Percentiles rank a stretch among this genome's conserved stretches.
Conservation (phyloP, 1,140 invertebrate genomes). For the Ditylenchus dipsaci region DNA sequence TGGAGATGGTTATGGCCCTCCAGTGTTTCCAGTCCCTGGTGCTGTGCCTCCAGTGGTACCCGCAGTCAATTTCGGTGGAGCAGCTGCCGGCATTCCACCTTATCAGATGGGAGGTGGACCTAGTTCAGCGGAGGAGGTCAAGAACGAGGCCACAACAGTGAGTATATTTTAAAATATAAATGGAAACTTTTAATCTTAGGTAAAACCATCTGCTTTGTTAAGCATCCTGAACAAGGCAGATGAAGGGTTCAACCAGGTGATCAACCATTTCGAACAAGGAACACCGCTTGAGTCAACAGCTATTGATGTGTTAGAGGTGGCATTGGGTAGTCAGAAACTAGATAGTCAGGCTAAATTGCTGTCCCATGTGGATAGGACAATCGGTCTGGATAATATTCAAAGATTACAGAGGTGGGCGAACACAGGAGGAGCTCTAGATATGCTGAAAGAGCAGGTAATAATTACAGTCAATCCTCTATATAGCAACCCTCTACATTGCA, state of each 20-base stretch:
- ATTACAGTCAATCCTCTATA: not conserved
- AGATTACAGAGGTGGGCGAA: constrained; percentile 57
- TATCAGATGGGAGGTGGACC: not conserved
- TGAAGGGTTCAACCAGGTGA: constrained; percentile 56
- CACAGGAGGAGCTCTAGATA: constrained; percentile 55
- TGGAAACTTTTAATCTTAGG: constrained; percentile 22
- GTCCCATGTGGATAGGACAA: constrained; percentile 54
- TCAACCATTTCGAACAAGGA: constrained; percentile 55
- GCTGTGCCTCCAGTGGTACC: constrained; percentile 37
- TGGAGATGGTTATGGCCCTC: constrained; percentile 57
- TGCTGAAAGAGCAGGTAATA: constrained; percentile 55
- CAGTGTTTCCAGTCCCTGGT: constrained; percentile 45
- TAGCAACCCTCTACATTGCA: too few species aligned
- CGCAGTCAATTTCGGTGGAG: constrained; percentile 45
- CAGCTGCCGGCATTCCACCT: constrained; percentile 51
- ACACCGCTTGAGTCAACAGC: constrained; percentile 52
- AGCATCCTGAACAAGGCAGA: constrained; percentile 55
- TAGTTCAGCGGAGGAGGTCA: constrained; percentile 28
- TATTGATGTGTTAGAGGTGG: constrained; percentile 56
- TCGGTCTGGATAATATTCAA: constrained; percentile 56
- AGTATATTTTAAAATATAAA: not conserved
- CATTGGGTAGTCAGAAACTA: constrained; percentile 53
- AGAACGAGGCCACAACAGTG: constrained; percentile 44
- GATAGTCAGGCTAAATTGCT: constrained; percentile 57
- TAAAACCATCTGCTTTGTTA: constrained; percentile 53